These are phyloP conservation scores for Actinia equina DNA, from an alignment of 64 coral and sea anemone genomes.

Conservation along the genomic window DNA sequence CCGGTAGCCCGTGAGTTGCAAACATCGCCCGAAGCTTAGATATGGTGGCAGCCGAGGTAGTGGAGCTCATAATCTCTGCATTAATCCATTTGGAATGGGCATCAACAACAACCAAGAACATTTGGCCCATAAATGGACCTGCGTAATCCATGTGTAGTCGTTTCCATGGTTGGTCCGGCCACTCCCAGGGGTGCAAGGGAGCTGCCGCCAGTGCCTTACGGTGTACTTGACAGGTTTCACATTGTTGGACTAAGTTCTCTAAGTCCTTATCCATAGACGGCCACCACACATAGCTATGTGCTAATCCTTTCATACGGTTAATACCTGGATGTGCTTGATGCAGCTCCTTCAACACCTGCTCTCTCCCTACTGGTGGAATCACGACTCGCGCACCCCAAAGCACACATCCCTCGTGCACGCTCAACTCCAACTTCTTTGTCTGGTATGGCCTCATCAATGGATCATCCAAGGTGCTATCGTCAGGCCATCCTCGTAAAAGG, in stretches of 20 bases:
- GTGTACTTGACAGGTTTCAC: slow-evolving; percentile 39
- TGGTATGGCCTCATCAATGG: slow-evolving; percentile 27
- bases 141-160: background rate
- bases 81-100: slow-evolving; percentile 47
- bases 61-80: slow-evolving; percentile 1
- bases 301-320: slow-evolving; percentile 35
- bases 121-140: background rate
- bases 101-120: slow-evolving; percentile 43
- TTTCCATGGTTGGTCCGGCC: slow-evolving; percentile 21
- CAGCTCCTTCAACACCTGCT: slow-evolving; percentile 28
- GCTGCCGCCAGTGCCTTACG: slow-evolving; percentile 34
- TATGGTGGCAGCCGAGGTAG: slow-evolving; percentile 29
- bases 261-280: slow-evolving; percentile 34
- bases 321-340: slow-evolving; percentile 45
- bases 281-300: slow-evolving; percentile 47
- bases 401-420: slow-evolving; percentile 27
- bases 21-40: background rate
- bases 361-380: slow-evolving; percentile 1
- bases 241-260: slow-evolving; percentile 33
- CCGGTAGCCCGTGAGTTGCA: too few species aligned
- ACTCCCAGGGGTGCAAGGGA: slow-evolving; percentile 40
- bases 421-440: slow-evolving; percentile 32
- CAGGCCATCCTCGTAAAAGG: slow-evolving; percentile 36
- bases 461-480: background rate
- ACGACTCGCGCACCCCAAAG: background rate